These are phyloP conservation scores for Alligator mississippiensis DNA, from an alignment of 2,113 vertebrate species.

Conservation along the genomic window DNA sequence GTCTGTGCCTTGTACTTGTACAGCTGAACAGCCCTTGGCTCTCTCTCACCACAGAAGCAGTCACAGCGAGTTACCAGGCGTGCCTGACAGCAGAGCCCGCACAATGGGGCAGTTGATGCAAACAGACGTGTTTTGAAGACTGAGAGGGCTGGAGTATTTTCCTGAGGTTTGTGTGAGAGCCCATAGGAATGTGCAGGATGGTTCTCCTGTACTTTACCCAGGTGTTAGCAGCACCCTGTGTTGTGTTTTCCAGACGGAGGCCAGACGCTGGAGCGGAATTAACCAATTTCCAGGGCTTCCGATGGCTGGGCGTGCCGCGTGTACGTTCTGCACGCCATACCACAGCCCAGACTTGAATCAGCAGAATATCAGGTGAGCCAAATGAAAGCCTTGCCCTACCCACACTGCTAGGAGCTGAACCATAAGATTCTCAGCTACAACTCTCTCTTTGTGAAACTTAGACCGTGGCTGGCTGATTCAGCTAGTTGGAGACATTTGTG, in stretches of 20 bases:
- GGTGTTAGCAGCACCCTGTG: neutral
- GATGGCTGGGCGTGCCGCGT: fast-evolving
- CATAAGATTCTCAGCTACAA: neutral
- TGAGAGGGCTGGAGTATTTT: neutral
- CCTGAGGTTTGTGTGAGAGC: constrained; percentile 18
- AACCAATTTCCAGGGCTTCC: neutral
- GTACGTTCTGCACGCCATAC: neutral
- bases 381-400: neutral
- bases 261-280: neutral
- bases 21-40: neutral
- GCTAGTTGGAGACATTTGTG: neutral
- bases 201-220: neutral
- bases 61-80: neutral
- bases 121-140: neutral
- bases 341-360: neutral
- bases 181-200: neutral
- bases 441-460: neutral
- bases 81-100: neutral
- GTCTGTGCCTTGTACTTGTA: too few relatives aligned
- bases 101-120: neutral
- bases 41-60: neutral
- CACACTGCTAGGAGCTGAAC: neutral
- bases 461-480: neutral
- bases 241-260: fast-evolving
- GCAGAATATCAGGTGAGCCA: neutral